Evolutionary conservation across 2,113 vertebrate genomes (phyloP).

Genomic region (Chamaetylas fuelleborni): DNA sequence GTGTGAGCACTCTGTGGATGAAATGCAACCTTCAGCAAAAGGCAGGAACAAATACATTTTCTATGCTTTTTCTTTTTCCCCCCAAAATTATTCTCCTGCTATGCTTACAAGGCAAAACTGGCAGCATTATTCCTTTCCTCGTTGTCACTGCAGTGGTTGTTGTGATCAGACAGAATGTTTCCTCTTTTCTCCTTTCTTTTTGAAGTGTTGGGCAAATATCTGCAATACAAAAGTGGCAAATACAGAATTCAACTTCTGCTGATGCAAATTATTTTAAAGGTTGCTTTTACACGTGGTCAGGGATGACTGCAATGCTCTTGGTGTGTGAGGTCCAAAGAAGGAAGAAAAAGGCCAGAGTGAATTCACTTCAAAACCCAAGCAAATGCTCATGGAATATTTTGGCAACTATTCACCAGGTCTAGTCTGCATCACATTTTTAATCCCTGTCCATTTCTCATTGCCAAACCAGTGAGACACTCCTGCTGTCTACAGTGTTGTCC

Average conservation of each 20-base stretch:
- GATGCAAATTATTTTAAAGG: not conserved
- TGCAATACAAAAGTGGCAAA: not conserved
- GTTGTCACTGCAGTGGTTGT: rapidly evolving
- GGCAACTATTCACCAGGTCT: not conserved
- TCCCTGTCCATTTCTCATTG: not conserved
- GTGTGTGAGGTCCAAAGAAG: not conserved
- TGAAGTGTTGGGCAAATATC: not conserved
- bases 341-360: not conserved
- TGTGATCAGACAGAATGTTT: not conserved
- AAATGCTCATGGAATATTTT: not conserved
- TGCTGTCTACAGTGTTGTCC: not conserved
- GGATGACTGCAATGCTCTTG: not conserved
- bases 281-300: not conserved
- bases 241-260: not conserved
- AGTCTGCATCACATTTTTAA: not conserved
- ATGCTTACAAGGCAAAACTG: not conserved
- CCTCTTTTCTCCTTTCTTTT: not conserved
- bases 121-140: not conserved
- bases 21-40: not conserved
- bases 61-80: not conserved
- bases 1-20: not conserved
- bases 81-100: not conserved
- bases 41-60: not conserved
- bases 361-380: not conserved
- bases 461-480: not conserved